Evolutionary conservation across 2,797 vertebrate species (phyloP).

Genomic region (Cynodonichthys magdalenae): DNA sequence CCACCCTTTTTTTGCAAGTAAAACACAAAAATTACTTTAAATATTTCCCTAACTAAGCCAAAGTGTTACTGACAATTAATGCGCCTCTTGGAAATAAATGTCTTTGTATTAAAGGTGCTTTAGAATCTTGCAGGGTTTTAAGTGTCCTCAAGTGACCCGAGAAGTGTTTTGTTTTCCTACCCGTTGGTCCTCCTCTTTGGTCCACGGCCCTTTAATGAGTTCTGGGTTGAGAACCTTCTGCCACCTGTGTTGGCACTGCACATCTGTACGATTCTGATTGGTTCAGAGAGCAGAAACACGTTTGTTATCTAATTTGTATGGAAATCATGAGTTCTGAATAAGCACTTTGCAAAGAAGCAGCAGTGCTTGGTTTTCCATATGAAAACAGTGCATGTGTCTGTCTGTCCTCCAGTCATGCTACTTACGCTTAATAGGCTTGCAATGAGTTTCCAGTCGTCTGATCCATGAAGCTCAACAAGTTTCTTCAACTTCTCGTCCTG

Average conservation of each 20-base stretch:
- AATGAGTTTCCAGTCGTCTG: constrained; percentile 98
- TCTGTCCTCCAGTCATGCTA: constrained; percentile 26
- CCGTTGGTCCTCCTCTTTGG: constrained; percentile 99
- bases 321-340: background rate
- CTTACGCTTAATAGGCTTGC: constrained; percentile 95
- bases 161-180: constrained; percentile 76
- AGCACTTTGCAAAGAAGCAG: background rate
- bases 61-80: background rate
- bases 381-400: background rate
- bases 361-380: background rate
- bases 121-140: background rate
- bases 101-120: background rate
- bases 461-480: constrained; percentile 94
- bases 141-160: background rate
- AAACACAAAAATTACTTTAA: constrained; percentile 18
- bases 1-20: constrained; percentile 23
- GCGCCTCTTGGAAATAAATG: background rate
- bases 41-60: background rate
- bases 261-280: constrained; percentile 94
- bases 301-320: constrained; percentile 2
- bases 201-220: constrained; percentile 99
- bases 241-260: constrained; percentile 99
- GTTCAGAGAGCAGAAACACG: constrained; percentile 17
- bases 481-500: constrained; percentile 99
- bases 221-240: constrained; percentile 99